These are phyloP conservation scores for Nasonia giraulti DNA, from an alignment of 1,140 invertebrate genomes.

Conservation along the genomic window DNA sequence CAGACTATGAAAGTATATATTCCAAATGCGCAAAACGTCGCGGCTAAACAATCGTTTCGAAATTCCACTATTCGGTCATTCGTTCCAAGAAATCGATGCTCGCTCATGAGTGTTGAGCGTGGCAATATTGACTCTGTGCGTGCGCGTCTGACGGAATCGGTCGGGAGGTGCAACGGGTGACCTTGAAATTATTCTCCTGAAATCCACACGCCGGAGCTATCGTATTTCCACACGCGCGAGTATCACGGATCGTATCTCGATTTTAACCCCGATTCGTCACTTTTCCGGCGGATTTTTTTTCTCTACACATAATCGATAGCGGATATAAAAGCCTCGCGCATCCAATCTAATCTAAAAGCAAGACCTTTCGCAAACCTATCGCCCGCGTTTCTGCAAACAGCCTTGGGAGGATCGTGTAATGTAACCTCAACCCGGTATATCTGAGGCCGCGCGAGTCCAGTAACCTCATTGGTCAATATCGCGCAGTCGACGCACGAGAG, in stretches of 20 bases:
- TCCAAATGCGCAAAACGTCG: too few species aligned
- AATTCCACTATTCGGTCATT: neutral
- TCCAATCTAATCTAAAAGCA: neutral
- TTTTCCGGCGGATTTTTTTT: neutral
- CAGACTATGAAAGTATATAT: neutral
- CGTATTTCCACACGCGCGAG: neutral
- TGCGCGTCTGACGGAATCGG: neutral
- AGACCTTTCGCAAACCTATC: neutral
- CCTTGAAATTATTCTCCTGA: neutral
- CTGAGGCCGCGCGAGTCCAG: slow-evolving; percentile 23
- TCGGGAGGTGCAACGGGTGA: neutral
- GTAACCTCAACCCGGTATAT: neutral
- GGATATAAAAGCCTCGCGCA: neutral
- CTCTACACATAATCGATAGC: neutral
- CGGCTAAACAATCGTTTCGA: neutral
- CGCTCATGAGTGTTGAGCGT: neutral
- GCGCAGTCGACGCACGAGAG: neutral
- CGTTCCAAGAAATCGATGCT: neutral
- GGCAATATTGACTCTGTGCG: neutral
- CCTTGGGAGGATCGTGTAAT: neutral
- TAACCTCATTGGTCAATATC: slow-evolving; percentile 32
- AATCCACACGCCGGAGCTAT: neutral
- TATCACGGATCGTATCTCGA: neutral
- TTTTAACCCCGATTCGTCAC: neutral
- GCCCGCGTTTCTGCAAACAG: neutral